phyloP scores from a whole-genome alignment of 2,113 vertebrate genomes.

The Telmatochromis brachygnathus region DNA sequence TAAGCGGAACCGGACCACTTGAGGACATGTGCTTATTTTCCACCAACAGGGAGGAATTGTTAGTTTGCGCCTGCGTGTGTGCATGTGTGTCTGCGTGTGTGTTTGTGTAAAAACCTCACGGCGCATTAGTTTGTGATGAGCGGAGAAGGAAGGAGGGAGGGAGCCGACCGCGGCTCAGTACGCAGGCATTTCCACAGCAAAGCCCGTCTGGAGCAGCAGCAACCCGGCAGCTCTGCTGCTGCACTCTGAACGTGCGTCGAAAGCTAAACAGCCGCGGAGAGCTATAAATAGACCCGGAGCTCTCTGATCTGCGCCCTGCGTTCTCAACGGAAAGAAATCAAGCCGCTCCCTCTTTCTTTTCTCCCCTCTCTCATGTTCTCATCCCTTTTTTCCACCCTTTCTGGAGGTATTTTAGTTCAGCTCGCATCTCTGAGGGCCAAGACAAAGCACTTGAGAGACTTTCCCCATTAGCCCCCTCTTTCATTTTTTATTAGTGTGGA shows the following conservation, averaged over 20 bases:
- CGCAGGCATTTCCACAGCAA: conserved; percentile 30
- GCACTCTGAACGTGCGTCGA: conserved; percentile 70
- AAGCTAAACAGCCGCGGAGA: conserved; percentile 64
- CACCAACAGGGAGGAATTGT: neutral
- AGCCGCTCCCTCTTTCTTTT: conserved; percentile 5
- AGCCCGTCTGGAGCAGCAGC: conserved; percentile 56
- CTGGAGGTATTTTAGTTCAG: conserved; percentile 17
- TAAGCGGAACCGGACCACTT: conserved; percentile 21
- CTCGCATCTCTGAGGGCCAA: neutral
- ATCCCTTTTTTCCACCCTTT: neutral
- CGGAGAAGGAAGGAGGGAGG: neutral
- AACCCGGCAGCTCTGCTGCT: conserved; percentile 59
- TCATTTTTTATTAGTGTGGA: neutral
- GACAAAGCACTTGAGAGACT: neutral
- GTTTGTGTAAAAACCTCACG: conserved; percentile 10
- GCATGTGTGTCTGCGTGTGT: conserved; percentile 7
- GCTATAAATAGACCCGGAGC: conserved; percentile 69
- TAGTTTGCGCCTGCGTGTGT: neutral
- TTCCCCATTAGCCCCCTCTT: neutral
- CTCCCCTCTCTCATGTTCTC: neutral
- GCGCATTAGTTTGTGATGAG: neutral
- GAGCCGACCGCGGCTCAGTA: neutral
- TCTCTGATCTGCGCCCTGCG: conserved; percentile 48
- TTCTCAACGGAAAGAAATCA: conserved; percentile 56
- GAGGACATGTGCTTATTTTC: conserved; percentile 33